Conservation (phyloP, 1,140 invertebrate genomes). For the Temnothorax curvispinosus region DNA sequence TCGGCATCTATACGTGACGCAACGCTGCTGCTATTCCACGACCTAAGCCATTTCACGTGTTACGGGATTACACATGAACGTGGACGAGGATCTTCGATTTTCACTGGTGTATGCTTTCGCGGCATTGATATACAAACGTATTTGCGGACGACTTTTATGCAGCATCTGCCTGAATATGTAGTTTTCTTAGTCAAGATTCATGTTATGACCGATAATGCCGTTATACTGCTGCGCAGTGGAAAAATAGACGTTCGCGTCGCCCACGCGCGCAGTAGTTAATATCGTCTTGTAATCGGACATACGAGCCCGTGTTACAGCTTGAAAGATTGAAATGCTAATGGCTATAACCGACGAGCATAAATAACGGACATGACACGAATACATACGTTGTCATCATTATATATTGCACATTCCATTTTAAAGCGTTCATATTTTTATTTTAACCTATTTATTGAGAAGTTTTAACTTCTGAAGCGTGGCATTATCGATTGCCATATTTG, state of each 20-base stretch:
- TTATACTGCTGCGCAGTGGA: not conserved
- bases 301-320: not conserved
- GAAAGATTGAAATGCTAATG: slow-evolving; percentile 22
- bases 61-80: not conserved
- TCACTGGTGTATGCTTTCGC: not conserved
- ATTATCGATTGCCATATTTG: not conserved
- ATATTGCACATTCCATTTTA: not conserved
- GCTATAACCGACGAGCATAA: not conserved
- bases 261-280: slow-evolving; percentile 28
- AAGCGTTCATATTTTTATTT: not conserved
- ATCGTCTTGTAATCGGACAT: slow-evolving; percentile 21
- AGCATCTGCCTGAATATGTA: not conserved
- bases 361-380: not conserved
- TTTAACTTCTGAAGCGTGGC: not conserved
- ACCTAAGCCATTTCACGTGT: not conserved
- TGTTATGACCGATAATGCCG: not conserved
- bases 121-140: not conserved
- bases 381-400: not conserved
- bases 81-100: slow-evolving; percentile 45
- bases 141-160: slow-evolving; percentile 7
- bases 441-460: not conserved
- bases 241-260: not conserved
- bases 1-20: not conserved
- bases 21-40: not conserved
- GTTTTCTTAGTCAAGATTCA: slow-evolving; percentile 12